Base-by-base conservation (phyloP, 2,113 vertebrate genomes). In the Salvator merianae region DNA sequence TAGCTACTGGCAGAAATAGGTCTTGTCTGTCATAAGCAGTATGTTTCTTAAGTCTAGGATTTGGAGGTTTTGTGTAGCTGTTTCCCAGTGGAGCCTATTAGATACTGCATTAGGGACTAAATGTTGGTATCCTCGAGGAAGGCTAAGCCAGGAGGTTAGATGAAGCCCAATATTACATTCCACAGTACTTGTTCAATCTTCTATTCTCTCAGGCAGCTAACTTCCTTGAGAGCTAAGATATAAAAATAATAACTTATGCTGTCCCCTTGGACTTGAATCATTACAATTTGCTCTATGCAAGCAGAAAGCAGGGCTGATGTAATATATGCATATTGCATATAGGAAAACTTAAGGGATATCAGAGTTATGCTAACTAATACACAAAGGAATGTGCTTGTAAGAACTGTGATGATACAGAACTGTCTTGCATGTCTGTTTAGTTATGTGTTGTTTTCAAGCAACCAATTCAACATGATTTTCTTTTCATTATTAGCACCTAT, bases 341-440 rank as follows among this genome's bases (percentile, higher is more conserved):
- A 89, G 86, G n/a, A n/a, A n/a, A 55, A 87, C 75, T 89, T 89
- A 79, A 70, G 72, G 92, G 68, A 87, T 88, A 90, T 47, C 69
- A 82, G 63, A 50, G 86, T 85, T 87, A 91, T 93, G 92, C 90
- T 93, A 94, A 92, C 91, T 90, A 30, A 89, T 87, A 87, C 90
- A 90, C 30, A 88, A 85, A 84, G 84, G 87, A 40, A 34, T 40
- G 14, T 87, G 77, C 80, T 88, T 90, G 77, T 84, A 88, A 90
- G 92, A 87, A 71, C 89, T 87, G 83, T 79, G 74, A 76, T 81
- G 14, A 80, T 81, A 88, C 89, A 90, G 89, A 86, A 90, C 82
- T 87, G 55, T 82, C 83, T 85, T 74, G 81, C 88, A 16, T 90
- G 91, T 87, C 93, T 91, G 90, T 90, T 91, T 79, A 89, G 84